Conservation (phyloP, 1,140 invertebrate species). For the Magallana angulata region DNA sequence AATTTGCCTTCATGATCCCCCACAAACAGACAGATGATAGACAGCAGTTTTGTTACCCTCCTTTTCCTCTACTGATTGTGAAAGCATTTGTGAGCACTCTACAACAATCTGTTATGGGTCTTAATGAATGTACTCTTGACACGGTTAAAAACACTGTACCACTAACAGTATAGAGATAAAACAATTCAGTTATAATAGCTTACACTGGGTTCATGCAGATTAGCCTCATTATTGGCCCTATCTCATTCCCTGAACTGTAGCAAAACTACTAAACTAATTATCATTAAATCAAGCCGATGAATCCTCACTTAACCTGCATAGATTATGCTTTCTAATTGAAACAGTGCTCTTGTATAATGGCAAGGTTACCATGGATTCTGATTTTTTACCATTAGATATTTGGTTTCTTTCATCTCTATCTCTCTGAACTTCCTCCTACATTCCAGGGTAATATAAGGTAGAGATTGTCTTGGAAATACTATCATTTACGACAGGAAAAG, state of each 20-base stretch:
- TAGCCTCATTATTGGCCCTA: conserved; percentile 2
- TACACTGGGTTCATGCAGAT: background rate
- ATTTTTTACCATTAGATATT: background rate
- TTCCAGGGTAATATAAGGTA: background rate
- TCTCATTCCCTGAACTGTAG: background rate
- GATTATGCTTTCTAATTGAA: background rate
- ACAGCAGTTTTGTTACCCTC: background rate
- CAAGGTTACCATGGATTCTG: background rate
- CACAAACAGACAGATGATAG: background rate
- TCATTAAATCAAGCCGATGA: background rate
- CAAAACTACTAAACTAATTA: background rate
- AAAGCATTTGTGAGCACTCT: background rate
- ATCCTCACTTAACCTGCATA: background rate
- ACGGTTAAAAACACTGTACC: background rate
- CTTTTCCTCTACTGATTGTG: background rate
- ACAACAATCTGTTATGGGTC: background rate
- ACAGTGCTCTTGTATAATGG: background rate
- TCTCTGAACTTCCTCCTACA: too few species aligned
- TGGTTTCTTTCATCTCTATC: background rate
- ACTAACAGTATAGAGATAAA: background rate
- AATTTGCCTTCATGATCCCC: conserved; percentile 18
- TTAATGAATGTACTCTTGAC: background rate
- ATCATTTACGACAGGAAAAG: background rate
- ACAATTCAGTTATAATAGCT: conserved; percentile 26
- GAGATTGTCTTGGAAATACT: background rate